Conservation (phyloP, 2,888 invertebrate species). For the Rotaria socialis region DNA sequence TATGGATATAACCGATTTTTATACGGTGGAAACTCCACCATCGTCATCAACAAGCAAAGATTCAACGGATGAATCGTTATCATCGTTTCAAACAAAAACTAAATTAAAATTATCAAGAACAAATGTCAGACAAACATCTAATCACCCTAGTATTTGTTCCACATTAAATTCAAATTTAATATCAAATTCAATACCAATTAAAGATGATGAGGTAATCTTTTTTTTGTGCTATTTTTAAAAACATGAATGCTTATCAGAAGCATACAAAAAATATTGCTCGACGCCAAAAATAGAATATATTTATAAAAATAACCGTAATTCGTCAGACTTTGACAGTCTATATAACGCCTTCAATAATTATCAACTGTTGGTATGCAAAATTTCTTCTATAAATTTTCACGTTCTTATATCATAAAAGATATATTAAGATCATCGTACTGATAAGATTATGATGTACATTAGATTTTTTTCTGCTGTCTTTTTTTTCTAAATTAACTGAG, state of each 20-base stretch:
- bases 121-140: not conserved
- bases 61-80: not conserved
- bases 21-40: not conserved
- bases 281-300: not conserved
- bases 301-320: not conserved
- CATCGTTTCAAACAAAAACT: not conserved
- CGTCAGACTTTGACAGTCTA: too few relatives aligned
- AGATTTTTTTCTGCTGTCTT: too few relatives aligned
- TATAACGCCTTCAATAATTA: too few relatives aligned
- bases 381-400: not conserved
- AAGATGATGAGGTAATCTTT: not conserved
- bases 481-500: too few relatives aligned
- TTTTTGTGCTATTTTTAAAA: not conserved
- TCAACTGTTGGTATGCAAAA: too few relatives aligned
- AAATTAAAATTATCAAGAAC: not conserved
- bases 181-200: not conserved
- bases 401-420: not conserved
- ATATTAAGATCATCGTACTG: not conserved
- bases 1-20: not conserved
- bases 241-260: not conserved
- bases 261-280: not conserved
- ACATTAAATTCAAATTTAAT: not conserved
- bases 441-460: not conserved
- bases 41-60: slow-evolving; percentile 16
- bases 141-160: not conserved